Conservation (phyloP, 2,113 vertebrate species). For the Mohoua ochrocephala region DNA sequence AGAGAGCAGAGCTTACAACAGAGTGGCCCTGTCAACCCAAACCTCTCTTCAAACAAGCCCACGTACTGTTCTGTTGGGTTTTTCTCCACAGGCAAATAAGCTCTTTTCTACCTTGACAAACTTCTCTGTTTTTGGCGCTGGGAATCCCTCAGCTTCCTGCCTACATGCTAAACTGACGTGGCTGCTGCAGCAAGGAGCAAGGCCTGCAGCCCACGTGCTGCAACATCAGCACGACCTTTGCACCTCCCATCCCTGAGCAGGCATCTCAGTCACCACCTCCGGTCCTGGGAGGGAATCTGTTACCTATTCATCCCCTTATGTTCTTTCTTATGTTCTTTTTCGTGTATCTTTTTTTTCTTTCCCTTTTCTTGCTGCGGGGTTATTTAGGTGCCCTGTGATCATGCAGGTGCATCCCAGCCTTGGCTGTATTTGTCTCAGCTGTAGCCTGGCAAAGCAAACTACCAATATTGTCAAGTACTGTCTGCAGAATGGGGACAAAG, state of each 20-base stretch:
- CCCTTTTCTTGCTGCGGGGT: accelerated
- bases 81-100: not conserved
- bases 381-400: not conserved
- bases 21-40: not conserved
- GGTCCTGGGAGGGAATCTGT: not conserved
- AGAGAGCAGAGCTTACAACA: not conserved
- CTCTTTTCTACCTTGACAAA: not conserved
- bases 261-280: not conserved
- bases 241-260: not conserved
- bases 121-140: not conserved
- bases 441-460: not conserved
- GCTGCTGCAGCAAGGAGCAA: not conserved
- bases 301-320: not conserved
- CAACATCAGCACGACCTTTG: not conserved
- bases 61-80: accelerated
- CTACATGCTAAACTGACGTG: accelerated
- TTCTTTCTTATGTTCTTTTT: not conserved
- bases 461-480: not conserved
- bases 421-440: not conserved
- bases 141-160: not conserved
- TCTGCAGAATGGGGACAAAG: accelerated
- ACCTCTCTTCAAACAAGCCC: not conserved
- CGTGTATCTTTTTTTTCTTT: accelerated
- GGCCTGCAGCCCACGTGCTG: not conserved
- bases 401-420: not conserved